phyloP scores from a whole-genome alignment of 2,797 vertebrate genomes.

The Gymnodraco acuticeps region DNA sequence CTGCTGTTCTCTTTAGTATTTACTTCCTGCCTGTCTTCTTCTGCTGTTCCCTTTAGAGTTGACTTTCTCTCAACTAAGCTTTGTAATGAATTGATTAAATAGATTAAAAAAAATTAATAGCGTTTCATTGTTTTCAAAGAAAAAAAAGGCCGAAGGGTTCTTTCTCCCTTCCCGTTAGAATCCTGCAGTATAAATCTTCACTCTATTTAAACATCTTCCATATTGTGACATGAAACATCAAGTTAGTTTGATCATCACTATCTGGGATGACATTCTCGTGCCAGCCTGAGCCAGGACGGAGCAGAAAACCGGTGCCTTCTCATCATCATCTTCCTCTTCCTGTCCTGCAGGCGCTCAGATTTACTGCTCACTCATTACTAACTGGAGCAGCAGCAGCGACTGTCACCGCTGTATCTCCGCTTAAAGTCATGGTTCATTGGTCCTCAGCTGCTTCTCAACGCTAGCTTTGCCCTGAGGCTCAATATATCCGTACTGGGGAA shows the following conservation, averaged over 20 bases:
- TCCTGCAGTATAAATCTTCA: neutral
- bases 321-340: conserved; percentile 17
- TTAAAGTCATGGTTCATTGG: conserved; percentile 34
- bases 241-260: neutral
- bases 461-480: conserved; percentile 24
- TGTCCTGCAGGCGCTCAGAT: conserved; percentile 23
- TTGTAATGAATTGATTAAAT: too few relatives aligned
- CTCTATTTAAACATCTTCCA: neutral
- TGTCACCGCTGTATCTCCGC: conserved; percentile 16
- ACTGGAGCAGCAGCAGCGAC: conserved; percentile 33
- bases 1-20: too few relatives aligned
- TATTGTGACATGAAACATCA: neutral
- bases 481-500: conserved; percentile 17
- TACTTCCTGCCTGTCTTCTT: too few relatives aligned
- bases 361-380: conserved; percentile 27
- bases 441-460: conserved; percentile 34
- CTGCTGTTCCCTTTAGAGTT: too few relatives aligned
- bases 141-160: neutral
- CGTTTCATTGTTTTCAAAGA: too few relatives aligned
- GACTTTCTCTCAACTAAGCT: too few relatives aligned
- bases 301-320: conserved; percentile 11
- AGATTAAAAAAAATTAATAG: too few relatives aligned
- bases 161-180: neutral
- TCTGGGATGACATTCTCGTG: neutral
- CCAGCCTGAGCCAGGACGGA: conserved; percentile 3